Evolutionary conservation across 2,113 vertebrate species (phyloP).

Genomic region (Epinephelus cyanopodus): DNA sequence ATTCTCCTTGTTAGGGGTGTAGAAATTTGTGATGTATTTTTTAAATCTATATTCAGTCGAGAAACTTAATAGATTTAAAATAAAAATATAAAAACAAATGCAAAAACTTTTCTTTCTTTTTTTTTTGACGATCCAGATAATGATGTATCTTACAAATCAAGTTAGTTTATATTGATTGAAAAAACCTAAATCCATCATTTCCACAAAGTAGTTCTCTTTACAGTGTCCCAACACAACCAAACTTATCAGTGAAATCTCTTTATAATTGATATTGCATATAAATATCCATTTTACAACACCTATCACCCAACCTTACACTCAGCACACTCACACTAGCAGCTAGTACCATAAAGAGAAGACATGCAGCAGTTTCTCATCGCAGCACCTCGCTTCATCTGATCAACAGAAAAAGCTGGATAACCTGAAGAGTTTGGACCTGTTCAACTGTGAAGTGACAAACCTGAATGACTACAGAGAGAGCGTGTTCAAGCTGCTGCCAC

Average conservation of each 20-base stretch:
- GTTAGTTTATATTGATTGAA: neutral
- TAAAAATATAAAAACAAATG: too few species aligned
- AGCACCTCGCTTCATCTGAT: neutral
- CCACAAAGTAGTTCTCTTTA: neutral
- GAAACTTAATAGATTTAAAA: neutral
- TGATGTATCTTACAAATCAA: too few species aligned
- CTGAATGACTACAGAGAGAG: slow-evolving; percentile 93
- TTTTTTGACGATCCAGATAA: neutral
- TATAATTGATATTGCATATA: neutral
- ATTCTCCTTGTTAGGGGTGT: neutral
- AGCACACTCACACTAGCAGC: neutral
- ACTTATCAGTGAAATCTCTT: neutral
- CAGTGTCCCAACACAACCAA: neutral
- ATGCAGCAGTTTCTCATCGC: neutral
- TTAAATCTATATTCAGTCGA: neutral
- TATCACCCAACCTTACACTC: neutral
- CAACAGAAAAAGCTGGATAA: slow-evolving; percentile 92
- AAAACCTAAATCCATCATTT: neutral
- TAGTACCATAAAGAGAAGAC: neutral
- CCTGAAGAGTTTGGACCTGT: slow-evolving; percentile 94
- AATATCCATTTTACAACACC: neutral
- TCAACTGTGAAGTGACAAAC: slow-evolving; percentile 96
- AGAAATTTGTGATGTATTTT: neutral
- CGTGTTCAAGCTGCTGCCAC: slow-evolving; percentile 92
- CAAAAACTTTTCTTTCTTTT: too few species aligned